Evolutionary conservation across 2,888 invertebrate genomes (phyloP), one percentile per base, ranked within the genome.

Genomic region (Thyatira batis): DNA sequence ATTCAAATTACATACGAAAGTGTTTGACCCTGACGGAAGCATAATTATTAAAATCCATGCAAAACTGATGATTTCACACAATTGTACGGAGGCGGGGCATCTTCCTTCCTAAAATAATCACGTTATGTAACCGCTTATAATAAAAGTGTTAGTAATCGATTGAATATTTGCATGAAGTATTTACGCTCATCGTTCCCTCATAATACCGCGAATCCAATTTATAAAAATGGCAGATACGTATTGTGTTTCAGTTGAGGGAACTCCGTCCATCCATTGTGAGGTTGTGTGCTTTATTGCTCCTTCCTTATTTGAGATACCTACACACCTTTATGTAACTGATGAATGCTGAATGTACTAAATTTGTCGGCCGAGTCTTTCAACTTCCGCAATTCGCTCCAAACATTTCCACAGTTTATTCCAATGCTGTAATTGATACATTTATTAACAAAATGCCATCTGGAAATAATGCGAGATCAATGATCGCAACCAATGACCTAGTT

Each of bases 1-100:
- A 25, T 27, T 21, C 48, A 45, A 57, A 52, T 54, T 54, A 52
- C 23, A 50, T 55, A 57, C 46, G 58, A 62, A 58, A 65, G 61
- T 46, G 50, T 48, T n/a, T 61, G 63, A 60, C 65, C 65, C 54
- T 61, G 61, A 46, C 50, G 65, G 60, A 63, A 64, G 49, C 50
- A 48, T 45, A 57, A 65, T 61, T 53, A 58, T 45, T 52, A 52
- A 1, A 48, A 28, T 48, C 27, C 48, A 28, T 48, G 27, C 48
- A 48, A 48, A 27, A 11, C 48, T 27, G 48, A 51, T 45, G 59
- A 60, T 63, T 64, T 63, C 60, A 55, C 61, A 56, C 56, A 45
- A 46, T 52, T 27, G 25, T 48, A 28, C 27, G 17, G 20, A 27
- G 45, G 25, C 46, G 48, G 25, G 53, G 30, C 21, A 46, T 46